A percentile compares a stretch with the other conserved stretches of the same genome.
Conservation (phyloP, 2,113 vertebrate species). For the Monarcha castaneiventris region DNA sequence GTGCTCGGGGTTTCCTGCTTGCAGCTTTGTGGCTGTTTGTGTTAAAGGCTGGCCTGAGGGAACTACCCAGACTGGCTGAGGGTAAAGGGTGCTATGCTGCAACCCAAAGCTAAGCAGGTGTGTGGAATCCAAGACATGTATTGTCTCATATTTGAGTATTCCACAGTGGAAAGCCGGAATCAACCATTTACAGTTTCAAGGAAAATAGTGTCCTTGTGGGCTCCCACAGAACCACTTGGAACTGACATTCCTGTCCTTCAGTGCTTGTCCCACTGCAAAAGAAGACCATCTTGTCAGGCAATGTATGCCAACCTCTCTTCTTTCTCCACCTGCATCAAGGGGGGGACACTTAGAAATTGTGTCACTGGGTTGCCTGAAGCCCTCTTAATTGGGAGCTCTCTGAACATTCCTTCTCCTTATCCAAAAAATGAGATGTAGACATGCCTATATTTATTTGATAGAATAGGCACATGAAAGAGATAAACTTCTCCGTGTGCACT, state of each 20-base stretch:
- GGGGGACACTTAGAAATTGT: neutral
- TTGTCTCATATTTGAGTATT: neutral
- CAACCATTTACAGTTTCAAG: neutral
- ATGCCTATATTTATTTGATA: neutral
- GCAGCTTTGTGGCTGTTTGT: neutral
- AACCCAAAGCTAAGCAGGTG: neutral
- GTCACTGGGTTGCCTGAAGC: neutral
- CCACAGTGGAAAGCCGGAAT: neutral
- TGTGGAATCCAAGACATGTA: neutral
- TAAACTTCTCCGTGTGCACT: neutral
- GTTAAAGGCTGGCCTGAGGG: neutral
- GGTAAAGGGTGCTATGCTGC: neutral
- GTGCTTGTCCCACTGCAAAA: neutral
- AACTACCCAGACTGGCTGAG: neutral
- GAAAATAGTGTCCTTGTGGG: neutral
- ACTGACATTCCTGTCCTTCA: neutral
- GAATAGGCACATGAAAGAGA: rapidly evolving
- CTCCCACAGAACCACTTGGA: neutral
- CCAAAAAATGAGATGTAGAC: neutral
- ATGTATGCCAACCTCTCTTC: neutral
- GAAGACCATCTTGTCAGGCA: rapidly evolving
- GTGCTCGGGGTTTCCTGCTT: neutral
- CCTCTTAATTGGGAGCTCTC: neutral
- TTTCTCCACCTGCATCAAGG: rapidly evolving
- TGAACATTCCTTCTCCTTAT: neutral